Evolutionary conservation across 2,888 invertebrate species (phyloP).

Genomic region (Eristalis tenax): DNA sequence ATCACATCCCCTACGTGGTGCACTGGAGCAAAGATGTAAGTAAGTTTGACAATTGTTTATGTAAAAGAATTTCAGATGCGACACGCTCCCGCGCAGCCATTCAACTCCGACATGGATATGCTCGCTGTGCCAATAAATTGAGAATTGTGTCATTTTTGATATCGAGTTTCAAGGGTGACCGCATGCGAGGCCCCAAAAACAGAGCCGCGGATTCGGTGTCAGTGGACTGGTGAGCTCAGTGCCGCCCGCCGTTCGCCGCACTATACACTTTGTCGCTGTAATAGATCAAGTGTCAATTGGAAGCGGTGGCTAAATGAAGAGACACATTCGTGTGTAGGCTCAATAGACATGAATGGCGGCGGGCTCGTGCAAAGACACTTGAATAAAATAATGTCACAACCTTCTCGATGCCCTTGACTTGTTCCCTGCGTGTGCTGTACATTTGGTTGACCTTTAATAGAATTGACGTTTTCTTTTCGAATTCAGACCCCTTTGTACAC

Average conservation of each 20-base stretch:
- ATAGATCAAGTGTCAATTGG: slow-evolving; percentile 59
- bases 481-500: not conserved
- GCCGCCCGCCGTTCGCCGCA: not conserved
- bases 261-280: not conserved
- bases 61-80: not conserved
- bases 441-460: not conserved
- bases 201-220: not conserved
- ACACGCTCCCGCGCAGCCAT: too few species aligned
- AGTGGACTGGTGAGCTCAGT: not conserved
- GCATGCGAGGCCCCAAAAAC: slow-evolving; percentile 41
- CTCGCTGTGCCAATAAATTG: slow-evolving; percentile 37
- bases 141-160: slow-evolving; percentile 53
- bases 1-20: slow-evolving; percentile 91
- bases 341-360: not conserved
- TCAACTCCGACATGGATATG: not conserved
- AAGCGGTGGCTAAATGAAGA: not conserved
- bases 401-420: not conserved
- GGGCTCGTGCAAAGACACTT: slow-evolving; percentile 44
- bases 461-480: not conserved
- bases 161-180: slow-evolving; percentile 64
- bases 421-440: not conserved
- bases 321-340: slow-evolving; percentile 1
- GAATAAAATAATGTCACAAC: not conserved
- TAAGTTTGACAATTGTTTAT: slow-evolving; percentile 72
- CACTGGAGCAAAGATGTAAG: slow-evolving; percentile 95